Conservation (phyloP, 1,140 invertebrate species). For the Eulimnadia texana region DNA sequence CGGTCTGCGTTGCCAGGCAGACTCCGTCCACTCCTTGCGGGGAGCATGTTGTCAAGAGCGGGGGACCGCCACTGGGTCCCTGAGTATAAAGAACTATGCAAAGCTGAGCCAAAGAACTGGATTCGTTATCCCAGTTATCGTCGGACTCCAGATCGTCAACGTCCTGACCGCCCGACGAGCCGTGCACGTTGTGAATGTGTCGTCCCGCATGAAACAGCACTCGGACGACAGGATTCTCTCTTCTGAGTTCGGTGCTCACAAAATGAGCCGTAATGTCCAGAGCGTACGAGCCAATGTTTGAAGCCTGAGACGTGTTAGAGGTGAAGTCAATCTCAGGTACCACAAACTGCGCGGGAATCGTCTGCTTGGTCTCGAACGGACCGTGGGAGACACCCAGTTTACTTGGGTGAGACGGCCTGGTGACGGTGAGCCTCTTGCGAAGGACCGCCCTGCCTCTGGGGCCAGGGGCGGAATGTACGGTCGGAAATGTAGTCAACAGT, state of each 20-base stretch:
- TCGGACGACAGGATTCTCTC: conserved; percentile 69
- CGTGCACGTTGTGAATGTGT: conserved; percentile 28
- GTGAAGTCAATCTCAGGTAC: conserved; percentile 48
- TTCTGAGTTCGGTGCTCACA: conserved; percentile 62
- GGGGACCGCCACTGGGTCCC: conserved; percentile 24
- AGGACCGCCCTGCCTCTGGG: not conserved
- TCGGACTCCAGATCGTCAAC: conserved; percentile 20
- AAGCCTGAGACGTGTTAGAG: conserved; percentile 36
- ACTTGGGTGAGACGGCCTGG: conserved; percentile 69
- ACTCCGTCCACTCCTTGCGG: conserved; percentile 77
- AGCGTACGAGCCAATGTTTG: conserved; percentile 44
- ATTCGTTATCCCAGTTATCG: conserved; percentile 27
- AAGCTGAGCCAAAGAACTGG: conserved; percentile 17
- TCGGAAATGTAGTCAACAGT: conserved; percentile 28
- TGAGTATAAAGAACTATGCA: conserved; percentile 21
- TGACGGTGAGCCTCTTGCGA: conserved; percentile 45
- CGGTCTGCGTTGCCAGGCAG: conserved; percentile 59
- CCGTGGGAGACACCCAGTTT: conserved; percentile 78
- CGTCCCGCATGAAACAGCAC: conserved; percentile 74
- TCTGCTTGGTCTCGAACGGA: conserved; percentile 83
- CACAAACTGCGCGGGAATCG: conserved; percentile 73
- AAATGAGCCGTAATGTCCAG: conserved; percentile 78
- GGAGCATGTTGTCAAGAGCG: conserved; percentile 64
- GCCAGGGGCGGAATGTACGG: conserved; percentile 19
- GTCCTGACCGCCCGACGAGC: conserved; percentile 39